A percentile compares a stretch with the other conserved stretches of the same genome.
phyloP scores from a whole-genome alignment of 1,140 invertebrate genomes.

The Solen grandis region DNA sequence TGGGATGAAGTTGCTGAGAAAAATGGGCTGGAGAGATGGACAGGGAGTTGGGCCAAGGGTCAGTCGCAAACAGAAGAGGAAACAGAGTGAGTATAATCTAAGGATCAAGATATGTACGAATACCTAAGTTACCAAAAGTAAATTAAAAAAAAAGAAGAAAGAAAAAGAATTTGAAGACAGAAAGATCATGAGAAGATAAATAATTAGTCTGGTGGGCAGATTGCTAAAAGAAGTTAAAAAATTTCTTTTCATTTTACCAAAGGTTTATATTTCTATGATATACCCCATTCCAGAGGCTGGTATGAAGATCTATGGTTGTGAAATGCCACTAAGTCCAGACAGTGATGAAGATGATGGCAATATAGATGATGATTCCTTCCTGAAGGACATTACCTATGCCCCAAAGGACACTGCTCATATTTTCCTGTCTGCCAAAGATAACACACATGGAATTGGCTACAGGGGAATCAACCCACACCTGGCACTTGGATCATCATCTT shows the following conservation, averaged over 20 bases:
- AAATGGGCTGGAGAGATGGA: conserved; percentile 89
- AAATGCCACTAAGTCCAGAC: conserved; percentile 81
- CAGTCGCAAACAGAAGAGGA: conserved; percentile 82
- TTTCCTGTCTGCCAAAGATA: conserved; percentile 87
- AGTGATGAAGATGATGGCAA: conserved; percentile 72
- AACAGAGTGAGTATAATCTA: background rate
- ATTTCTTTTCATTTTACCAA: no score
- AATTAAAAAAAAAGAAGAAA: no score
- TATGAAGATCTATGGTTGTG: conserved; percentile 84
- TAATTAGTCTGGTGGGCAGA: no score
- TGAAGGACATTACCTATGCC: conserved; percentile 91
- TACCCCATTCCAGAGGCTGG: background rate
- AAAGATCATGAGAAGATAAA: no score
- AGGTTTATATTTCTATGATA: background rate
- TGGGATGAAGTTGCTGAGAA: conserved; percentile 89
- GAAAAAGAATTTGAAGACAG: no score
- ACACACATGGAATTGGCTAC: conserved; percentile 90
- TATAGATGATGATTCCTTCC: conserved; percentile 83
- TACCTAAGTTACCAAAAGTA: no score
- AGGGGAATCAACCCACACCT: conserved; percentile 84
- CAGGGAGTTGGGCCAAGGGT: conserved; percentile 91
- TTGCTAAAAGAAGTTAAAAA: no score
- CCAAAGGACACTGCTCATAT: conserved; percentile 88
- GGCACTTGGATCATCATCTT: conserved; percentile 60
- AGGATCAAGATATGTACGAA: no score